Percentiles rank a stretch among this genome's conserved stretches.
These are phyloP conservation scores for Leptonema lineaticorne DNA, from an alignment of 1,140 invertebrate genomes.

Conservation along the genomic window DNA sequence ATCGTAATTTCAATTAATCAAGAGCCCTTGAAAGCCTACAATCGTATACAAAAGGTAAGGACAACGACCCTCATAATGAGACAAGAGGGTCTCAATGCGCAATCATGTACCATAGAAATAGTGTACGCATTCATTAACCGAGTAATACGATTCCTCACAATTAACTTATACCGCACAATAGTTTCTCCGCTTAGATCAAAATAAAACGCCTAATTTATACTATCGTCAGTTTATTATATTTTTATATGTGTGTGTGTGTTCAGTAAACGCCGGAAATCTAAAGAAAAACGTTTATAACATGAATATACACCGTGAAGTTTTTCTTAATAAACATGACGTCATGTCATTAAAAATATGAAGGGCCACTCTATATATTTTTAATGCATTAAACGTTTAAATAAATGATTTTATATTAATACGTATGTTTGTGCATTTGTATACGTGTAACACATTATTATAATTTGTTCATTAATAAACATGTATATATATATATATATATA, in stretches of 20 bases:
- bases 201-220: background rate
- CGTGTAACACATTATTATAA: too few species aligned
- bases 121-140: constrained; percentile 2
- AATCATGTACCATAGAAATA: background rate
- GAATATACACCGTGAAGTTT: too few species aligned
- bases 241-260: background rate
- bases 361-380: too few species aligned
- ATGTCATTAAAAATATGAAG: too few species aligned
- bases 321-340: too few species aligned
- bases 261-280: constrained; percentile 17
- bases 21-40: background rate
- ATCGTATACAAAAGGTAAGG: constrained; percentile 3
- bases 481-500: too few species aligned
- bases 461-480: too few species aligned
- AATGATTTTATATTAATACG: background rate
- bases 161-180: constrained; percentile 24
- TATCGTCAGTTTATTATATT: background rate
- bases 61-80: constrained; percentile 3
- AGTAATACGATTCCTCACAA: constrained; percentile 29
- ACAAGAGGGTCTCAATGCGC: background rate
- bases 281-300: too few species aligned
- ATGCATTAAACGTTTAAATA: background rate
- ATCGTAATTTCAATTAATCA: too few species aligned
- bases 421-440: background rate
- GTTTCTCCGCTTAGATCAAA: background rate